Percentiles rank a stretch among this genome's conserved stretches.
Conservation (phyloP, 2,888 invertebrate genomes). For the Cosmia trapezina region DNA sequence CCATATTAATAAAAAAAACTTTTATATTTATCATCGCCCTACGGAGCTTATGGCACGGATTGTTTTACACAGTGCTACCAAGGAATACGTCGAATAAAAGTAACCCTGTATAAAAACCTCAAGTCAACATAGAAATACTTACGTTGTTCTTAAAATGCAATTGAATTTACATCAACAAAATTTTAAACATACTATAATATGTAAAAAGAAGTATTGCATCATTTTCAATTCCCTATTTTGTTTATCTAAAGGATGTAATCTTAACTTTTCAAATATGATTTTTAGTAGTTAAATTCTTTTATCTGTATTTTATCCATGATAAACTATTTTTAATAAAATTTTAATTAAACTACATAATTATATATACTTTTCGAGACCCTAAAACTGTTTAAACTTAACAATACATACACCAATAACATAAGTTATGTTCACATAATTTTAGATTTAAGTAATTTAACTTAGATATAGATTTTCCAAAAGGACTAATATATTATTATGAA, state of each 20-base stretch:
- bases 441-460: slow-evolving; percentile 43
- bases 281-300: not conserved
- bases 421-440: slow-evolving; percentile 34
- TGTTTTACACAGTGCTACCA: slow-evolving; percentile 6
- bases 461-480: slow-evolving; percentile 54
- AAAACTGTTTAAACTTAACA: slow-evolving; percentile 51
- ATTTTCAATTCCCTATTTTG: not conserved
- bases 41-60: slow-evolving; percentile 61
- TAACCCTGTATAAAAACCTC: slow-evolving; percentile 19
- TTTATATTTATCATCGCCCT: slow-evolving; percentile 31
- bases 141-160: slow-evolving; percentile 43
- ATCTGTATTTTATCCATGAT: slow-evolving; percentile 3
- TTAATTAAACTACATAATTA: slow-evolving; percentile 14
- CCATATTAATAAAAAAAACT: slow-evolving; percentile 9
- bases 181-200: slow-evolving; percentile 19
- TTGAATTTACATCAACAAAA: slow-evolving; percentile 8
- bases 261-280: not conserved
- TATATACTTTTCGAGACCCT: slow-evolving; percentile 14
- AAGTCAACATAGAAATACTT: slow-evolving; percentile 6
- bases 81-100: too few relatives aligned
- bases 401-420: slow-evolving; percentile 44
- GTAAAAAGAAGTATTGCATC: not conserved
- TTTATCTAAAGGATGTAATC: not conserved
- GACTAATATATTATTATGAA: slow-evolving; percentile 53
- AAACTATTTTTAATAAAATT: not conserved